These are phyloP conservation scores for Dichetophora obliterata DNA, from an alignment of 2,888 invertebrate genomes.

Conservation along the genomic window DNA sequence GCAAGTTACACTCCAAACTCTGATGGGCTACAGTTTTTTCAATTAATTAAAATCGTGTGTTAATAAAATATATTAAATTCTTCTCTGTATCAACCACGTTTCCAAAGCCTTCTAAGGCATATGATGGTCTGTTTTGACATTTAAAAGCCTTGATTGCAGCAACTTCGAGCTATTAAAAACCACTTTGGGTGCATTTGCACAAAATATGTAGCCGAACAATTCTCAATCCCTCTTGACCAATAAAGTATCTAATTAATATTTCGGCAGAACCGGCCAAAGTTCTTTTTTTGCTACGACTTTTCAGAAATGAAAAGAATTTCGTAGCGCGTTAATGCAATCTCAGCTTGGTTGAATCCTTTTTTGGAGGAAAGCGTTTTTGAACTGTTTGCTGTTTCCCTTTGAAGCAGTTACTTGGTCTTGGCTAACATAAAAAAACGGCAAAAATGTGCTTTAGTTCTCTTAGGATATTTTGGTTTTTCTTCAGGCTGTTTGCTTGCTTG, in stretches of 20 bases:
- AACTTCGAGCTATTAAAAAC: background rate
- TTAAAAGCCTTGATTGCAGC: background rate
- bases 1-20: background rate
- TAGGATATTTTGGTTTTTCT: background rate
- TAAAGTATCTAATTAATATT: constrained; percentile 16
- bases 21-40: background rate
- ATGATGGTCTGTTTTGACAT: too few relatives aligned
- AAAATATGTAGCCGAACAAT: constrained; percentile 25
- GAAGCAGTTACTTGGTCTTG: background rate
- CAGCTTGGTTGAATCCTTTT: constrained; percentile 1
- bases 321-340: constrained; percentile 35
- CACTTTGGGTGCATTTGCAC: background rate
- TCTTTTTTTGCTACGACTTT: background rate
- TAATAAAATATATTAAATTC: constrained; percentile 38
- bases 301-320: constrained; percentile 15
- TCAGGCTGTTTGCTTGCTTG: background rate
- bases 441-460: constrained; percentile 26
- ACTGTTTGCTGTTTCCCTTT: background rate
- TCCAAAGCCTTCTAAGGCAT: background rate
- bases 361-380: background rate
- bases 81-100: background rate
- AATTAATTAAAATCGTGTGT: constrained; percentile 35
- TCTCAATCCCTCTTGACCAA: constrained; percentile 8
- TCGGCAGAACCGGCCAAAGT: background rate
- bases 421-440: constrained; percentile 13